phyloP scores from a whole-genome alignment of 2,888 invertebrate genomes.

The Ectemnius continuus region DNA sequence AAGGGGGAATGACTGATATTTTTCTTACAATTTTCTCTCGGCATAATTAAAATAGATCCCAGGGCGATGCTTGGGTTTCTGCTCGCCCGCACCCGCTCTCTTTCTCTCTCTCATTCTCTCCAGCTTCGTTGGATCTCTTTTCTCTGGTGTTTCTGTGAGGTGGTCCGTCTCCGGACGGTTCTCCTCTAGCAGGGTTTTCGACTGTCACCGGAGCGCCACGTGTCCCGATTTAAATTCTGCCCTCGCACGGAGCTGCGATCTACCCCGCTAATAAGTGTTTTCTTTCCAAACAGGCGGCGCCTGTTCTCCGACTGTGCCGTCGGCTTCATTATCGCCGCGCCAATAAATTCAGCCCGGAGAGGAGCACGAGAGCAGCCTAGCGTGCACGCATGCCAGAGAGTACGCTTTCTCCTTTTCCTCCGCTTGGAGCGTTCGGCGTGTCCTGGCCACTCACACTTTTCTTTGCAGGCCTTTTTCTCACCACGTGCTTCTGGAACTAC shows the following conservation, averaged over 20 bases:
- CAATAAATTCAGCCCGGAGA: constrained; percentile 31
- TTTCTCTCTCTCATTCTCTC: constrained; percentile 9
- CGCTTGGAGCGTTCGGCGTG: too few species aligned
- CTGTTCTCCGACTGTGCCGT: constrained; percentile 31
- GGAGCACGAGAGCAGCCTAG: constrained; percentile 7
- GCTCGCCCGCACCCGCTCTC: not conserved
- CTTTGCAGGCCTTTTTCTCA: not conserved
- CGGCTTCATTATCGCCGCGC: constrained; percentile 44
- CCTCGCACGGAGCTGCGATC: constrained; percentile 38
- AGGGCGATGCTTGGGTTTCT: constrained; percentile 30
- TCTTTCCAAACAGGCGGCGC: constrained; percentile 52
- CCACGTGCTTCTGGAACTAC: not conserved
- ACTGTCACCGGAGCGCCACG: constrained; percentile 31
- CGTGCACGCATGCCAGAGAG: constrained; percentile 19
- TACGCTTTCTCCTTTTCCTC: not conserved
- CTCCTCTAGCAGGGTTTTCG: constrained; percentile 24
- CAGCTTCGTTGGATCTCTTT: not conserved
- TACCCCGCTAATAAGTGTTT: constrained; percentile 55
- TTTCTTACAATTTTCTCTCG: constrained; percentile 41
- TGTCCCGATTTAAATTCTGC: constrained; percentile 55
- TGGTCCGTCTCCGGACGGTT: constrained; percentile 23
- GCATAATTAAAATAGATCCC: constrained; percentile 49
- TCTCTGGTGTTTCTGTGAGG: not conserved
- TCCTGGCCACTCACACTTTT: not conserved
- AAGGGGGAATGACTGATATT: constrained; percentile 28